These are phyloP conservation scores for Aleiodes sp. DNA, from an alignment of 1,140 invertebrate species.

Conservation along the genomic window DNA sequence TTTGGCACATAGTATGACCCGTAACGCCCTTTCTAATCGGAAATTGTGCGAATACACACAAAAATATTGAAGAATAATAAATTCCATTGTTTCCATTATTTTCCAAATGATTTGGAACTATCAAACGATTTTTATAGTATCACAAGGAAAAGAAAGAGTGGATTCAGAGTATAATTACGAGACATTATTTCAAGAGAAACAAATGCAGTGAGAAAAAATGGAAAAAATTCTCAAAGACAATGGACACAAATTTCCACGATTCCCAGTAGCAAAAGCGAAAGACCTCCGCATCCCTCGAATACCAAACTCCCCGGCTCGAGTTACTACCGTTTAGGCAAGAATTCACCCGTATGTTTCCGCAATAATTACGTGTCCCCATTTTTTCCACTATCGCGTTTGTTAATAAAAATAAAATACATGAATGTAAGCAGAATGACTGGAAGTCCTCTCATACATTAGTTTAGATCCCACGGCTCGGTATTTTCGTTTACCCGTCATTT, in stretches of 20 bases:
- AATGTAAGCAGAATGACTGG: not conserved
- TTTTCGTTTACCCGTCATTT: not conserved
- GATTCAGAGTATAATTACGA: too few species aligned
- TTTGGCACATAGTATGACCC: conserved; percentile 57
- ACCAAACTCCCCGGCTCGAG: conserved; percentile 8
- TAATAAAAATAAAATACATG: not conserved
- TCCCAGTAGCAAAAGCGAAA: not conserved
- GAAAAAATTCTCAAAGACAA: not conserved
- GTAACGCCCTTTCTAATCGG: conserved; percentile 46
- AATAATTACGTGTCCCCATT: conserved; percentile 28
- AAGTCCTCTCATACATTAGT: not conserved
- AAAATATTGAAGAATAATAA: not conserved
- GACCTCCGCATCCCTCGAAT: conserved; percentile 21
- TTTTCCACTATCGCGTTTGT: not conserved
- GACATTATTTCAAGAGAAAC: too few species aligned
- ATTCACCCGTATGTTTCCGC: conserved; percentile 21
- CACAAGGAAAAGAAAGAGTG: not conserved
- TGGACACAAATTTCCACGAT: not conserved
- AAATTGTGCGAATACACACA: conserved; percentile 20
- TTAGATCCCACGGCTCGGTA: conserved; percentile 25
- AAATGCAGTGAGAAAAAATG: not conserved
- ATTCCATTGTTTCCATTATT: not conserved
- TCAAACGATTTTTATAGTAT: too few species aligned
- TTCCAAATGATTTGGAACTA: too few species aligned
- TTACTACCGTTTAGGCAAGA: conserved; percentile 30